Evolutionary conservation across 2,113 vertebrate species (phyloP).

Genomic region (Poecilia latipinna): DNA sequence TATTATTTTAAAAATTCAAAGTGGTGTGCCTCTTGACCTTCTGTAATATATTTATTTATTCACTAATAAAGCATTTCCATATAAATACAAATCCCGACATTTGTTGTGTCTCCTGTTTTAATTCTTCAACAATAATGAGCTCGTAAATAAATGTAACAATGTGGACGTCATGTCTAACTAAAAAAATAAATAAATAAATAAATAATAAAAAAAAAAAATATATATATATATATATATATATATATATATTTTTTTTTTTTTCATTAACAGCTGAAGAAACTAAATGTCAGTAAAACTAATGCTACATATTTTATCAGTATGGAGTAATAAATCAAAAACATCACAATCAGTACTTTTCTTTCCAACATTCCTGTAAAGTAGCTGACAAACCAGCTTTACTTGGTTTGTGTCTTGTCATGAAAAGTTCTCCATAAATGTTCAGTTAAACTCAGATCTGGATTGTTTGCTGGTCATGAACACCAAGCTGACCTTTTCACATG

Average conservation of each 20-base stretch:
- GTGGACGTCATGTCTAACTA: too few relatives aligned
- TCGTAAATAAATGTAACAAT: too few relatives aligned
- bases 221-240: too few relatives aligned
- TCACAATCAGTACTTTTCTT: background rate
- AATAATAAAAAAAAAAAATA: too few relatives aligned
- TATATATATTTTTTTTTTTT: background rate
- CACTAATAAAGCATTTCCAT: too few relatives aligned
- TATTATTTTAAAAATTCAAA: too few relatives aligned
- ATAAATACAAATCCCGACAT: too few relatives aligned
- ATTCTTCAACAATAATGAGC: too few relatives aligned
- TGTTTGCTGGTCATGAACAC: background rate
- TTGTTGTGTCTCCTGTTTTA: too few relatives aligned
- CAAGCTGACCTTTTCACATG: background rate
- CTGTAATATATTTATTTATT: too few relatives aligned
- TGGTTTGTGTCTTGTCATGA: too few relatives aligned
- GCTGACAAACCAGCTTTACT: background rate
- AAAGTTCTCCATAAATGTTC: background rate
- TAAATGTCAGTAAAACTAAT: background rate
- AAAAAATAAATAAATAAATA: background rate
- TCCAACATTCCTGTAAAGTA: background rate
- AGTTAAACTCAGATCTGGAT: background rate
- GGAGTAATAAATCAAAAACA: background rate
- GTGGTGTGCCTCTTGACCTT: too few relatives aligned
- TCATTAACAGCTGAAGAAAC: background rate
- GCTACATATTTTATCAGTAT: background rate